phyloP scores from a whole-genome alignment of 2,797 vertebrate genomes.

The Nannoperca australis region DNA sequence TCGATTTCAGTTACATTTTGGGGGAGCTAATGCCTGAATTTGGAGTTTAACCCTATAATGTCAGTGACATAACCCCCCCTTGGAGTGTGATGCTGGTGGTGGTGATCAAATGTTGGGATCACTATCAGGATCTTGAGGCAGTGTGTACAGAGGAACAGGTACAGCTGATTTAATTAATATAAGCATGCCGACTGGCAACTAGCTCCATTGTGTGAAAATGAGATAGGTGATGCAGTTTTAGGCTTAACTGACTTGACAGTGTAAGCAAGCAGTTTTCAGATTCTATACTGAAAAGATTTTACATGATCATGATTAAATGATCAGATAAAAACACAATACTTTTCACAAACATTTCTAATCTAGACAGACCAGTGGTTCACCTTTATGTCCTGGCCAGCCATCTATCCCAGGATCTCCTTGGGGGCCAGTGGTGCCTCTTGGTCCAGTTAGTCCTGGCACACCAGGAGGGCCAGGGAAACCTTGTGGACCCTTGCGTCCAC shows the following conservation, averaged over 20 bases:
- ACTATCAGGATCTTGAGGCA: background rate
- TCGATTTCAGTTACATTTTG: background rate
- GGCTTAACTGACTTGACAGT: background rate
- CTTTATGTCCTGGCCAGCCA: constrained; percentile 69
- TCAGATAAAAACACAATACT: background rate
- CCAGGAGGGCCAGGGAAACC: constrained; percentile 70
- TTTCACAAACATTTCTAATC: background rate
- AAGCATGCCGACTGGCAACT: background rate
- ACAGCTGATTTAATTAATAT: background rate
- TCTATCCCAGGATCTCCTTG: constrained; percentile 61
- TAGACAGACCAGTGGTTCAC: constrained; percentile 37
- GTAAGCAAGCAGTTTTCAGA: background rate
- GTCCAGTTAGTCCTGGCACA: constrained; percentile 50
- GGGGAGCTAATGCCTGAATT: background rate
- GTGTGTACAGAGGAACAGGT: background rate
- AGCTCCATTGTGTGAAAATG: background rate
- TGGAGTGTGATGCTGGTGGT: background rate
- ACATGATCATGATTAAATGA: background rate
- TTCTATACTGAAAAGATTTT: background rate
- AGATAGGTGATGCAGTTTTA: background rate
- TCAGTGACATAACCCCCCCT: background rate
- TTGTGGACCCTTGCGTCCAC: constrained; percentile 54
- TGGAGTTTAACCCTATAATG: background rate
- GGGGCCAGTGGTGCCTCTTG: constrained; percentile 51
- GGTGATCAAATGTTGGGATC: background rate